These are phyloP conservation scores for Naja naja DNA, from an alignment of 2,113 vertebrate species.

Conservation along the genomic window DNA sequence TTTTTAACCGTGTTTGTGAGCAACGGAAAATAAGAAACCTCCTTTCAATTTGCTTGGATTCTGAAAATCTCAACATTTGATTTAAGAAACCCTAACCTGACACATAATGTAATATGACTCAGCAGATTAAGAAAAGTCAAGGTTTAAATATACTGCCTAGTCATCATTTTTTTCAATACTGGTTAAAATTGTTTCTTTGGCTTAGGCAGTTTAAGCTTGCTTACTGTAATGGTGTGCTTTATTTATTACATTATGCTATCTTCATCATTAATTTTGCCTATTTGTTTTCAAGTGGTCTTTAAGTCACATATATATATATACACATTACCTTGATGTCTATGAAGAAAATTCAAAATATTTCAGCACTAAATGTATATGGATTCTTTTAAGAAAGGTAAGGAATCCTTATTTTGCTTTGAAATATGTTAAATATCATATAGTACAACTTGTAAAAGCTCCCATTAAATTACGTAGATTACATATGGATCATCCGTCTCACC, in stretches of 20 bases:
- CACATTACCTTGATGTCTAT: background rate
- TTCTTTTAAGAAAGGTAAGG: background rate
- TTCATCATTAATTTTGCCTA: background rate
- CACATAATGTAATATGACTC: background rate
- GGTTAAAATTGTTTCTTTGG: background rate
- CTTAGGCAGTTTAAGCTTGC: background rate
- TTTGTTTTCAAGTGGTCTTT: background rate
- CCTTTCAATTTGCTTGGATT: background rate
- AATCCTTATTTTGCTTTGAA: background rate
- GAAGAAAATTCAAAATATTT: background rate
- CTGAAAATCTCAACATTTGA: background rate
- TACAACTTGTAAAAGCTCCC: background rate
- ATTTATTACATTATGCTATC: background rate
- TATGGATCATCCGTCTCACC: background rate
- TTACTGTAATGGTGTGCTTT: background rate
- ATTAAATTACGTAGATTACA: background rate
- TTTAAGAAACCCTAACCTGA: background rate
- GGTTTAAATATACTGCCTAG: background rate
- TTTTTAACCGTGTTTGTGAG: background rate
- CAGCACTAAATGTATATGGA: background rate
- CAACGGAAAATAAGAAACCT: background rate
- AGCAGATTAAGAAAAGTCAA: background rate
- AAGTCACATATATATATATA: background rate
- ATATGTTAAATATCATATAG: background rate
- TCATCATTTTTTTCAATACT: background rate